Evolutionary conservation across 2,888 invertebrate species (phyloP).

Genomic region (Lepetodrilus schrolli): DNA sequence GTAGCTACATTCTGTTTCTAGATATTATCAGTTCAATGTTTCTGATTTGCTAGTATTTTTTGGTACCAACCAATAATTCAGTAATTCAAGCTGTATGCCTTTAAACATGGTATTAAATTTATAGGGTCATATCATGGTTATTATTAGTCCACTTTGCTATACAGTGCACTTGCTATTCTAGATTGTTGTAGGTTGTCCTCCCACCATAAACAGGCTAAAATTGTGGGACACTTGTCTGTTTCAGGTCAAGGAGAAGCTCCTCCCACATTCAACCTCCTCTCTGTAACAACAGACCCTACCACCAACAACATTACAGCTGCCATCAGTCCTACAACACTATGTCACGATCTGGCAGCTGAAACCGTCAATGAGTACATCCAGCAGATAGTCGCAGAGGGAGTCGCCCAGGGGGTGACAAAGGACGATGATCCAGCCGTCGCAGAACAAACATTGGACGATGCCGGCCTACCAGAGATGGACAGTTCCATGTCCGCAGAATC

Average conservation of each 20-base stretch:
- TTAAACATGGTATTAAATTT: no score
- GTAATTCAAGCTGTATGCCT: no score
- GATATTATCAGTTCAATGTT: no score
- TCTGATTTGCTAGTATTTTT: no score
- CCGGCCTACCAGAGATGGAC: neutral
- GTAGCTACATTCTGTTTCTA: no score
- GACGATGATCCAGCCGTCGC: neutral
- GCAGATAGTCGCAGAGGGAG: slow-evolving; percentile 38
- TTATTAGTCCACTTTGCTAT: no score
- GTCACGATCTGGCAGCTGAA: slow-evolving; percentile 42
- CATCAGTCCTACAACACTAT: slow-evolving; percentile 41
- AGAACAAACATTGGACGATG: neutral
- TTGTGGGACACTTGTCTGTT: no score
- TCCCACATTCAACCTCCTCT: slow-evolving; percentile 24
- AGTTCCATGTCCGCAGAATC: neutral
- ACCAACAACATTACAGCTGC: neutral
- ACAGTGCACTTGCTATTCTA: no score
- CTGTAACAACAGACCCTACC: slow-evolving; percentile 37
- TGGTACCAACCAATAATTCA: no score
- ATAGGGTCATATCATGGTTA: no score
- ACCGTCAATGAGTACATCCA: slow-evolving; percentile 41
- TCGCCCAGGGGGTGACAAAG: neutral
- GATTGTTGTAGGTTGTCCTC: no score
- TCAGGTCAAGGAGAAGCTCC: neutral
- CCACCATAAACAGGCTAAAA: no score